These are phyloP conservation scores for Cosmia trapezina DNA, from an alignment of 2,888 invertebrate species.

Conservation along the genomic window DNA sequence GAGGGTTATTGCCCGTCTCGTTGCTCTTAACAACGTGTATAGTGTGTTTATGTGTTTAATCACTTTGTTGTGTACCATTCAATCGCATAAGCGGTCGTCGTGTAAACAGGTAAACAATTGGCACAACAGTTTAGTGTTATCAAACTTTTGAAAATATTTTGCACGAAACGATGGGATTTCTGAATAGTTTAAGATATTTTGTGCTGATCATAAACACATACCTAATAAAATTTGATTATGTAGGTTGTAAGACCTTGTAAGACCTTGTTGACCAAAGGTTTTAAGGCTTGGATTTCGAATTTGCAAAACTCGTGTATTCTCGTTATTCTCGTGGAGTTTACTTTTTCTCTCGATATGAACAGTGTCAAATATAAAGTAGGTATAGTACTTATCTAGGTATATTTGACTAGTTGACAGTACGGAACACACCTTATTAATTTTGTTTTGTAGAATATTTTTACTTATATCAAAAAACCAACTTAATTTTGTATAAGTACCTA, in stretches of 20 bases:
- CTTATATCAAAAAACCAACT: neutral
- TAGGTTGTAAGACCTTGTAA: no score
- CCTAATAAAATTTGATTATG: neutral
- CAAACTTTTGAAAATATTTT: conserved; percentile 35
- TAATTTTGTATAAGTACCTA: no score
- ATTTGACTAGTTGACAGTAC: neutral
- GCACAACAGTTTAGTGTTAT: conserved; percentile 14
- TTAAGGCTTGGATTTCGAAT: neutral
- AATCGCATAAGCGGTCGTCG: conserved; percentile 39
- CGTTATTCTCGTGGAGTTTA: no score
- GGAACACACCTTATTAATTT: neutral
- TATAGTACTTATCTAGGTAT: no score
- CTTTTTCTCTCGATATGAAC: neutral
- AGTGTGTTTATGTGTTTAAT: conserved; percentile 40
- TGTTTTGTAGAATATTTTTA: neutral
- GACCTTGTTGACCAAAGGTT: no score
- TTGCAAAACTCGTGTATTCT: neutral
- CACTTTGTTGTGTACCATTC: conserved; percentile 43
- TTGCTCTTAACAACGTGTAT: conserved; percentile 37
- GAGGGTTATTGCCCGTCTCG: conserved; percentile 59
- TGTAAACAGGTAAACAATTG: conserved; percentile 41
- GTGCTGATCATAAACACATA: neutral
- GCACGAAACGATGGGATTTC: neutral
- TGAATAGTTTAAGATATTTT: neutral
- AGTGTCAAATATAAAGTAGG: neutral